Base-by-base conservation (phyloP, 2,888 invertebrate species). In the Acronicta alni region DNA sequence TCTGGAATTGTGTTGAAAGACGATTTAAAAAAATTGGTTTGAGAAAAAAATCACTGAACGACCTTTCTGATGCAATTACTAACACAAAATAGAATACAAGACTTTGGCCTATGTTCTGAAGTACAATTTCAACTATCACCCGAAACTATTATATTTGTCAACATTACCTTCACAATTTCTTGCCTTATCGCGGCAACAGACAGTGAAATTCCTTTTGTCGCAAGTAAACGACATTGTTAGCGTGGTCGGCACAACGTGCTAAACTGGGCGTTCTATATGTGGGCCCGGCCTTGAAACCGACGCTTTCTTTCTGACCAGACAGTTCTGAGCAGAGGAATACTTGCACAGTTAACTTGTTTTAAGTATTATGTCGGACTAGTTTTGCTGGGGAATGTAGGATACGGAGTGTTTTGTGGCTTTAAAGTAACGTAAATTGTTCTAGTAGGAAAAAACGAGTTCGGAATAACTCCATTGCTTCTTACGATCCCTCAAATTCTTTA, bases 271-370 rank as follows among this genome's bases (percentile, higher is more conserved):
- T 64, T 70, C 74, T 72, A 54, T 64, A 80, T 81, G 78, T 79
- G 66, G 79, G 67, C 58, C 57, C 62, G 81, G 77, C 84, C 81
- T 84, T 85, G 82, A 69, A 66, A 72, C 69, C 68, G 71, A 44
- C 72, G 77, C 82, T 83, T 84, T 84, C 84, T 80, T 82, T 73
- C 57, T 66, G 47, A 56, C 26, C 56, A 61, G 55, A 49, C 39
- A 51, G 51, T 72, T 52, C 67, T 67, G 67, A 67, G 54, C 72
- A 67, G 67, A 72, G 26, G 5, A 38, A 37, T 47, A 45, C 37
- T 51, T 43, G 20, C 26, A 7, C 43, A 20, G 35, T 55, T 57
- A 39, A 47, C 39, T 41, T n/a, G 42, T 20, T 35, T 35, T 35
- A 35, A n/a, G 30, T 17, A 18, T n/a, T 32, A 32, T 58, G 72